A percentile compares a stretch with the other conserved stretches of the same genome.
Conservation (phyloP, 2,113 vertebrate genomes). For the Myotis yumanensis region DNA sequence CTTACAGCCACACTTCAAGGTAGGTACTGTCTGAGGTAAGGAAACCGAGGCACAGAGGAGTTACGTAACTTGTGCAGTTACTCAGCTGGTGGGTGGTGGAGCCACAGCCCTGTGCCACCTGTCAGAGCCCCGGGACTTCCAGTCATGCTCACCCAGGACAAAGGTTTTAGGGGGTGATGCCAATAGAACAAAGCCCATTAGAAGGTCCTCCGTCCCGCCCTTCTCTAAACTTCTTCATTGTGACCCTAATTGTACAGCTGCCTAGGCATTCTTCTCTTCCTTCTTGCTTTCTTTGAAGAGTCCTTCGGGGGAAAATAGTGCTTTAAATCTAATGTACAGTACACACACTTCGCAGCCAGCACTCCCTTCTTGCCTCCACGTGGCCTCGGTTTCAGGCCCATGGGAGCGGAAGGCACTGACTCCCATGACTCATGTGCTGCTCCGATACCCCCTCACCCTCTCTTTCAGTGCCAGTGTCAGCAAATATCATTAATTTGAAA, state of each 20-base stretch:
- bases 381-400: rapidly evolving
- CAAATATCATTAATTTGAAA: slow-evolving; percentile 61
- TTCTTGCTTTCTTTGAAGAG: not conserved
- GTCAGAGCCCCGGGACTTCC: not conserved
- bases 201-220: too few species aligned
- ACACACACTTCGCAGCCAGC: not conserved
- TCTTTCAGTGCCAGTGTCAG: slow-evolving; percentile 17
- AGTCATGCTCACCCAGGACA: too few species aligned
- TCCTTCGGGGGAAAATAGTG: not conserved
- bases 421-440: not conserved
- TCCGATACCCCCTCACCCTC: not conserved
- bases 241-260: not conserved
- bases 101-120: not conserved
- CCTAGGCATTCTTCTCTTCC: not conserved
- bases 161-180: not conserved
- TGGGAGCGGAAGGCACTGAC: not conserved
- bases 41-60: not conserved
- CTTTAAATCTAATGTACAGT: slow-evolving; percentile 35
- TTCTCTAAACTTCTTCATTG: not conserved
- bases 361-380: not conserved
- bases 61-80: not conserved
- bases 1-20: not conserved
- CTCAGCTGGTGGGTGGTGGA: too few species aligned
- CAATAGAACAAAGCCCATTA: not conserved
- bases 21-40: not conserved